A percentile compares a stretch with the other conserved stretches of the same genome.
Conservation (phyloP, 1,140 invertebrate species). For the Brachionus sp. region DNA sequence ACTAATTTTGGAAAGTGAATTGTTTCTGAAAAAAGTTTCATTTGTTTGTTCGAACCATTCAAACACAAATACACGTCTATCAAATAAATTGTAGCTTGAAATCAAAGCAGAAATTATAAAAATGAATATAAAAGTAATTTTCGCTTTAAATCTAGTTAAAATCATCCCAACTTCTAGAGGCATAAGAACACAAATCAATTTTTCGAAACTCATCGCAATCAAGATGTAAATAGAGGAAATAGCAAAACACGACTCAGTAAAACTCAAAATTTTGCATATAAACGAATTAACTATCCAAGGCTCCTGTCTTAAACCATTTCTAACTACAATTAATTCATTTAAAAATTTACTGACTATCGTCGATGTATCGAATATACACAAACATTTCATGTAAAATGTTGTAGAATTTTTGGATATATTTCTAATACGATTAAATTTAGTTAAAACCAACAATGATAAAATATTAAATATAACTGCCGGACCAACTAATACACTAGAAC, state of each 20-base stretch:
- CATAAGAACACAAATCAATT: slow-evolving; percentile 20
- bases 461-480: slow-evolving; percentile 41
- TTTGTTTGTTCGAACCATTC: not conserved
- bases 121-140: not conserved
- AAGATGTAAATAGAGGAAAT: slow-evolving; percentile 34
- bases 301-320: slow-evolving; percentile 1
- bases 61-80: not conserved
- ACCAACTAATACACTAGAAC: slow-evolving; percentile 15
- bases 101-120: not conserved
- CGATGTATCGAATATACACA: slow-evolving; percentile 37
- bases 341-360: slow-evolving; percentile 38
- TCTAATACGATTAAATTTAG: not conserved
- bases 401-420: slow-evolving; percentile 10
- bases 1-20: not conserved
- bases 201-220: slow-evolving; percentile 39
- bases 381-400: slow-evolving; percentile 35
- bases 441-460: slow-evolving; percentile 24
- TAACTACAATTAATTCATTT: slow-evolving; percentile 28
- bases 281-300: not conserved
- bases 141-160: slow-evolving; percentile 32
- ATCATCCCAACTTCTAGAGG: slow-evolving; percentile 22
- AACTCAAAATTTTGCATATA: slow-evolving; percentile 42
- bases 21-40: not conserved
- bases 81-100: slow-evolving; percentile 36
- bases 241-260: slow-evolving; percentile 4